Percentiles rank a stretch among this genome's conserved stretches.
Conservation (phyloP, 2,888 invertebrate species). For the Exephanes ischioxanthus region DNA sequence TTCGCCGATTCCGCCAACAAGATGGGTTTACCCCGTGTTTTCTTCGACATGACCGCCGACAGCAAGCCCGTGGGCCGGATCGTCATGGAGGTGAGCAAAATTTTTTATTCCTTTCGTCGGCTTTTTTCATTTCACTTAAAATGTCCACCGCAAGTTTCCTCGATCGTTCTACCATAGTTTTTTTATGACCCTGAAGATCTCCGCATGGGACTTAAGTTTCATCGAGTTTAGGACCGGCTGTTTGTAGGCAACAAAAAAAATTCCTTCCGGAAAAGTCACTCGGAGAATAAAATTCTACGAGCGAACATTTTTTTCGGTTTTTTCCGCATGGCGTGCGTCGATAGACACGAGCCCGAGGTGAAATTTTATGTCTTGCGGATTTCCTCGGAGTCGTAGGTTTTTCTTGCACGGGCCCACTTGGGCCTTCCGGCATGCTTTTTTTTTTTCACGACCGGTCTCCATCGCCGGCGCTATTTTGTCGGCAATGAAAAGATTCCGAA, state of each 20-base stretch:
- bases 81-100: slow-evolving; percentile 93
- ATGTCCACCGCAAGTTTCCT: neutral
- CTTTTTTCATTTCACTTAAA: neutral
- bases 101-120: slow-evolving; percentile 75
- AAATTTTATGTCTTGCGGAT: too few species aligned
- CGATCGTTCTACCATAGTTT: neutral
- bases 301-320: too few species aligned
- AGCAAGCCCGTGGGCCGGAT: slow-evolving; percentile 93
- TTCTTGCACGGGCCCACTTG: slow-evolving; percentile 74
- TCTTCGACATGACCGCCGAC: slow-evolving; percentile 96
- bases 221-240: too few species aligned
- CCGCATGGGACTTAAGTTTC: too few species aligned
- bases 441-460: slow-evolving; percentile 32
- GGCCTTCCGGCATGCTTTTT: slow-evolving; percentile 56
- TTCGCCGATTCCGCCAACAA: slow-evolving; percentile 85
- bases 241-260: too few species aligned
- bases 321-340: too few species aligned
- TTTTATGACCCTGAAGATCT: too few species aligned
- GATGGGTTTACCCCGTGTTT: slow-evolving; percentile 95
- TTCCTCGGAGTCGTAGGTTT: neutral
- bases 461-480: neutral
- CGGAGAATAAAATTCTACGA: too few species aligned
- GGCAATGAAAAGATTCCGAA: neutral
- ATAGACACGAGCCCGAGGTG: too few species aligned
- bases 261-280: too few species aligned